Percentiles rank a stretch among this genome's conserved stretches.
These are phyloP conservation scores for Meloidogyne chitwoodi DNA, from an alignment of 1,140 invertebrate species.

Conservation along the genomic window DNA sequence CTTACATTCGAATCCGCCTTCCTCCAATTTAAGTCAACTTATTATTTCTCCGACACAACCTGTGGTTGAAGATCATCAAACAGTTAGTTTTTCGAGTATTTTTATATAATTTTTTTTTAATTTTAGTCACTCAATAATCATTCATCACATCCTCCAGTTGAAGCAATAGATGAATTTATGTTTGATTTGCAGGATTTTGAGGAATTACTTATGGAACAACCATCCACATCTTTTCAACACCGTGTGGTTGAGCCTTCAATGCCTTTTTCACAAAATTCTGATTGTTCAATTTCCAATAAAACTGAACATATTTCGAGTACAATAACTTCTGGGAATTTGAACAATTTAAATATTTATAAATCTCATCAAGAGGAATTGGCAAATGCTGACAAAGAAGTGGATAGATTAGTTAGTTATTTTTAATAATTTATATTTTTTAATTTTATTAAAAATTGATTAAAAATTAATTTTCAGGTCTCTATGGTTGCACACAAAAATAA, in stretches of 20 bases:
- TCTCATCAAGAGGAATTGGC: constrained; percentile 24
- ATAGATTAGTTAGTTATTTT: constrained; percentile 13
- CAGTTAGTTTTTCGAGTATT: too few relatives aligned
- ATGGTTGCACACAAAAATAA: constrained; percentile 29
- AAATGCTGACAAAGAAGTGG: constrained; percentile 34
- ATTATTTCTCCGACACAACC: background rate
- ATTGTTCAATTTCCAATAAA: background rate
- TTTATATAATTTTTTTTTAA: too few relatives aligned
- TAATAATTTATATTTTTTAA: background rate
- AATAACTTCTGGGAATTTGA: background rate
- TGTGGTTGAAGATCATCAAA: background rate
- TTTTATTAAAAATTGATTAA: too few relatives aligned
- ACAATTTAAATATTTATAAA: background rate
- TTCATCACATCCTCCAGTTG: background rate
- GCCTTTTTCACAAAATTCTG: constrained; percentile 10
- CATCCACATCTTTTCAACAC: background rate
- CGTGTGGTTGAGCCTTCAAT: background rate
- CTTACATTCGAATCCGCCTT: background rate
- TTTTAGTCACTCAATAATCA: background rate
- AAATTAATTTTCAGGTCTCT: constrained; percentile 11
- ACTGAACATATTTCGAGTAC: background rate
- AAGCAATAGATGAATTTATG: background rate
- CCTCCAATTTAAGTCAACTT: background rate
- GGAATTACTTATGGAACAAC: constrained; percentile 26
- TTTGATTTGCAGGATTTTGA: constrained; percentile 31